A percentile compares a stretch with the other conserved stretches of the same genome.
Evolutionary conservation across 2,888 invertebrate genomes (phyloP).

Genomic region (Odontothrips loti): DNA sequence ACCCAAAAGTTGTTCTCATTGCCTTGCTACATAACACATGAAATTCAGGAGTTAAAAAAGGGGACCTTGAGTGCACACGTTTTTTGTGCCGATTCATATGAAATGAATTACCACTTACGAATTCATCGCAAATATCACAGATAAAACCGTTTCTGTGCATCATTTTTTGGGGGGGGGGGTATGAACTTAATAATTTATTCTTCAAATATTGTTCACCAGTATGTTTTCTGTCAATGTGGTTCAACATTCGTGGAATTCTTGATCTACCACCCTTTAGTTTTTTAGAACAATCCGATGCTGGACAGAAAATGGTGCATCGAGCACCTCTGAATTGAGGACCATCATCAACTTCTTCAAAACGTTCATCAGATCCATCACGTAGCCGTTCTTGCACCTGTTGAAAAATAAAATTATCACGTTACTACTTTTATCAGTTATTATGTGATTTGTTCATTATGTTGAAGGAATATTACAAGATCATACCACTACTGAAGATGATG

Average conservation of each 20-base stretch:
- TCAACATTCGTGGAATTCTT: background rate
- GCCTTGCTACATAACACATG: no score
- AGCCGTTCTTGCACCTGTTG: no score
- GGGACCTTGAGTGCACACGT: background rate
- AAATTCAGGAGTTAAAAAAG: no score
- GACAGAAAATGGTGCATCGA: background rate
- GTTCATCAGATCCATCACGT: no score
- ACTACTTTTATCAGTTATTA: no score
- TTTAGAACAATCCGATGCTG: background rate
- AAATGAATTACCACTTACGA: background rate
- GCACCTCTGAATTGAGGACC: no score
- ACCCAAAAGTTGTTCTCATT: no score
- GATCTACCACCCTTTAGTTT: background rate
- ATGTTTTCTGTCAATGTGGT: background rate
- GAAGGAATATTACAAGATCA: no score
- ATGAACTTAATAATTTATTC: background rate
- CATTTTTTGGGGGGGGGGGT: background rate
- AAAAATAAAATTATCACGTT: no score
- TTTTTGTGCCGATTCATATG: background rate
- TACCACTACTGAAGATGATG: no score
- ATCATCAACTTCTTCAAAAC: no score
- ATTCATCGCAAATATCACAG: background rate
- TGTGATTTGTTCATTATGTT: no score
- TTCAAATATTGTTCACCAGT: background rate
- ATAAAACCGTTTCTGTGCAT: background rate